A percentile compares a stretch with the other conserved stretches of the same genome.
phyloP scores from a whole-genome alignment of 2,888 invertebrate genomes.

The Ochropleura plecta region DNA sequence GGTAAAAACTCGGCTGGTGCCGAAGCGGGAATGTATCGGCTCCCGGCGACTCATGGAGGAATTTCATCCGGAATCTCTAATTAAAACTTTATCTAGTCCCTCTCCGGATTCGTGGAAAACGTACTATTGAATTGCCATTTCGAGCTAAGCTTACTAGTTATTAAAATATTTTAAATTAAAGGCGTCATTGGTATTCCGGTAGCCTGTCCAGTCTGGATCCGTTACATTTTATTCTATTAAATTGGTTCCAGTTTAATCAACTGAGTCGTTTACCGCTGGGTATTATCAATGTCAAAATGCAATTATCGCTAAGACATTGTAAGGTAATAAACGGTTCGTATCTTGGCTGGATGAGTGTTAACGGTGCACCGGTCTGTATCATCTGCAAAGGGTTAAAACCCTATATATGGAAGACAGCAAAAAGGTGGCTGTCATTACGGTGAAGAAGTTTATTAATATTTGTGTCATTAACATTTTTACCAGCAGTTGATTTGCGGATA shows the following conservation, averaged over 20 bases:
- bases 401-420: slow-evolving; percentile 66
- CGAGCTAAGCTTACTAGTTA: slow-evolving; percentile 48
- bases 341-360: slow-evolving; percentile 65
- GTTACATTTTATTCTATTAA: slow-evolving; percentile 57
- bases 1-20: slow-evolving; percentile 86
- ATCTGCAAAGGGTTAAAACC: slow-evolving; percentile 50
- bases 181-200: slow-evolving; percentile 46
- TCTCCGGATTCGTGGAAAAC: slow-evolving; percentile 73
- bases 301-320: slow-evolving; percentile 69
- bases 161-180: slow-evolving; percentile 59
- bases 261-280: slow-evolving; percentile 50
- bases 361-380: slow-evolving; percentile 59
- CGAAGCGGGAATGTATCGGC: slow-evolving; percentile 87
- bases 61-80: slow-evolving; percentile 89
- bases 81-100: slow-evolving; percentile 89
- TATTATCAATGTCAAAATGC: slow-evolving; percentile 68
- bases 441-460: slow-evolving; percentile 64
- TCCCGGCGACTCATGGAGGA: slow-evolving; percentile 81
- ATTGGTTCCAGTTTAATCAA: slow-evolving; percentile 60
- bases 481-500: slow-evolving; percentile 56
- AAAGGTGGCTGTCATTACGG: slow-evolving; percentile 63
- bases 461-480: slow-evolving; percentile 64
- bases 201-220: slow-evolving; percentile 24
- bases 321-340: slow-evolving; percentile 65
- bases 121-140: slow-evolving; percentile 60